Percentiles rank a stretch among this genome's conserved stretches.
phyloP scores from a whole-genome alignment of 2,797 vertebrate species.

The Gastrophryne carolinensis region DNA sequence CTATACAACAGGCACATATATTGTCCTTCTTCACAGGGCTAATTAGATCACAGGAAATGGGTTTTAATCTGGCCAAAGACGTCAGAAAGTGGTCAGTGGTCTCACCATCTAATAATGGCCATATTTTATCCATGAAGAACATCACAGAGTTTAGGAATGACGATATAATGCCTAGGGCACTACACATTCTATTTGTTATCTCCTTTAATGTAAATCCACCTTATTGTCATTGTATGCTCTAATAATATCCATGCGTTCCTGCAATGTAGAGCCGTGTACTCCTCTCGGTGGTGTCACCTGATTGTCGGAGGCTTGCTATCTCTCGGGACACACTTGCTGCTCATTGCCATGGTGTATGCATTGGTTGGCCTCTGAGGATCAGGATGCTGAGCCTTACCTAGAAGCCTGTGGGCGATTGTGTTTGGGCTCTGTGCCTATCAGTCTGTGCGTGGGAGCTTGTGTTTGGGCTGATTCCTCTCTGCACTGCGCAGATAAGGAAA shows the following conservation, averaged over 20 bases:
- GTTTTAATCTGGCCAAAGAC: too few species aligned
- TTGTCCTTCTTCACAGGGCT: too few species aligned
- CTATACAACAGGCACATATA: too few species aligned
- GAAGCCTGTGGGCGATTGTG: slow-evolving; percentile 35
- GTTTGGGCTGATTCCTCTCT: slow-evolving; percentile 44
- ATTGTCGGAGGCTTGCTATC: not conserved
- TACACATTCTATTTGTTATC: too few species aligned
- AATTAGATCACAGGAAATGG: too few species aligned
- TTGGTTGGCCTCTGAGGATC: slow-evolving; percentile 1
- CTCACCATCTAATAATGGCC: too few species aligned
- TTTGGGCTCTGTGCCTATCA: slow-evolving; percentile 37
- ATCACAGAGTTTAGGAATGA: too few species aligned
- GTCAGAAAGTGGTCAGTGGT: too few species aligned
- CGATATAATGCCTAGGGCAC: too few species aligned
- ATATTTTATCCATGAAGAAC: too few species aligned
- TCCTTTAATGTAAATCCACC: too few species aligned
- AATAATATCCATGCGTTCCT: not conserved
- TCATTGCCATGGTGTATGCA: not conserved
- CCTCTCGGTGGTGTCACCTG: not conserved
- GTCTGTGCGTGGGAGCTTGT: slow-evolving; percentile 39
- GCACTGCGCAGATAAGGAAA: slow-evolving; percentile 47
- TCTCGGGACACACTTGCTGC: not conserved
- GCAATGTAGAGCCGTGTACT: not conserved
- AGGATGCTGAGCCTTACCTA: not conserved
- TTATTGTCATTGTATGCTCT: too few species aligned